These are phyloP conservation scores for Paracanthobrama guichenoti DNA, from an alignment of 2,113 vertebrate species.

Conservation along the genomic window DNA sequence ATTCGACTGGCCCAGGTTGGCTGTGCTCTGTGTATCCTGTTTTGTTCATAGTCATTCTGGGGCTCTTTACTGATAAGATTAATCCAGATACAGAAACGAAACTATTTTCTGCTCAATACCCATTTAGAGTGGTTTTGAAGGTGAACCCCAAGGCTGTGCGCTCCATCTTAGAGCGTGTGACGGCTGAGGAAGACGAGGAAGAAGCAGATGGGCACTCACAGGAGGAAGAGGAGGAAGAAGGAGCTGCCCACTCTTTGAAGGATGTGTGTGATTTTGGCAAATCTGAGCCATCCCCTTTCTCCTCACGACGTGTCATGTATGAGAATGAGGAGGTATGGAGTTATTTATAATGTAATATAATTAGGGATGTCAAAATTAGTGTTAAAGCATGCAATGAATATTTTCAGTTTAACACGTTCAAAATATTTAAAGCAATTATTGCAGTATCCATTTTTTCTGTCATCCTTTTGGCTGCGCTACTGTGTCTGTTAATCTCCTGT, in stretches of 20 bases:
- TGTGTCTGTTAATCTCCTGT: no score
- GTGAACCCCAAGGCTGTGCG: constrained; percentile 92
- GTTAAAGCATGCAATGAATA: no score
- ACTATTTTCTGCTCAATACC: neutral
- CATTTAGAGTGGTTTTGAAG: constrained; percentile 87
- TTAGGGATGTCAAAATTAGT: no score
- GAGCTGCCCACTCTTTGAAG: constrained; percentile 91
- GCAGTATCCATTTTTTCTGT: no score
- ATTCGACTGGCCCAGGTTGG: constrained; percentile 95
- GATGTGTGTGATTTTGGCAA: constrained; percentile 95
- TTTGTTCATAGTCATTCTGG: neutral
- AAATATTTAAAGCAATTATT: no score
- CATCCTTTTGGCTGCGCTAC: no score
- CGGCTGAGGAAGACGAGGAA: constrained; percentile 89
- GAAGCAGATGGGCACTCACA: constrained; percentile 86
- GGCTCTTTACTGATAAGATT: neutral
- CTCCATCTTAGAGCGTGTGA: constrained; percentile 92
- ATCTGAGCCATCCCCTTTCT: constrained; percentile 94
- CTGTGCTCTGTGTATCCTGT: no score
- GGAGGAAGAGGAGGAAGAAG: constrained; percentile 86
- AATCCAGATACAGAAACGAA: neutral
- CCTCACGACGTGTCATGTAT: constrained; percentile 97
- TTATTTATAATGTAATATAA: no score
- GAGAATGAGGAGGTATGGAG: constrained; percentile 92
- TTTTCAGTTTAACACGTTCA: no score